Evolutionary conservation across 2,113 vertebrate species (phyloP).

Genomic region (Centropus bengalensis): DNA sequence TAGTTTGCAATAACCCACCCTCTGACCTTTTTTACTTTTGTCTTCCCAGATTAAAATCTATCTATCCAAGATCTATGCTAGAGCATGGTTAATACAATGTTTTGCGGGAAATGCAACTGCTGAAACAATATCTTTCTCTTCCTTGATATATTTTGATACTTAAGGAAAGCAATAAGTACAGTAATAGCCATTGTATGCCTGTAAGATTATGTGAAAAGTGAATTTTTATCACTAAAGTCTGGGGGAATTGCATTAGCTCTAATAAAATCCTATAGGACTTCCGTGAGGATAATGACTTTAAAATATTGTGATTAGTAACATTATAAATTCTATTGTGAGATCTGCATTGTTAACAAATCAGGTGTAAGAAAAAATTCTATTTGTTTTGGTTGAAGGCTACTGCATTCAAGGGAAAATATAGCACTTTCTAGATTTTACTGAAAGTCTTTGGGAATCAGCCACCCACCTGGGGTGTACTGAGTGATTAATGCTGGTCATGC

Average conservation of each 20-base stretch:
- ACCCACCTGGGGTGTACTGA: background rate
- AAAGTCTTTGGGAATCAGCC: slow-evolving; percentile 29
- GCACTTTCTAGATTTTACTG: background rate
- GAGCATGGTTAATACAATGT: background rate
- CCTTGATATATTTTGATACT: background rate
- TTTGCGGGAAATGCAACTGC: background rate
- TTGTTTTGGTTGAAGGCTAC: background rate
- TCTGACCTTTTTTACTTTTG: background rate
- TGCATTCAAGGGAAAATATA: background rate
- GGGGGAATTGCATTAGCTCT: slow-evolving; percentile 9
- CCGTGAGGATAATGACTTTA: background rate
- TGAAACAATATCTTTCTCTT: background rate
- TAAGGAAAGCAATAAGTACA: slow-evolving; percentile 1
- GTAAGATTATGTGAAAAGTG: slow-evolving; percentile 34
- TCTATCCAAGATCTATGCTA: background rate
- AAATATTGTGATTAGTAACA: slow-evolving; percentile 20
- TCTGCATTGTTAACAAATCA: slow-evolving; percentile 23
- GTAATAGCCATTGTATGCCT: background rate
- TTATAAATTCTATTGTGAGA: slow-evolving; percentile 1
- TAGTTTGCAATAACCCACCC: background rate
- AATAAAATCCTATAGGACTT: slow-evolving; percentile 35
- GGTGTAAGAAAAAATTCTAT: background rate
- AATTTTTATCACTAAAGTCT: background rate
- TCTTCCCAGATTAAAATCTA: background rate
- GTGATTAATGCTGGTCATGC: slow-evolving; percentile 50